Percentiles rank a stretch among this genome's conserved stretches.
Evolutionary conservation across 2,888 invertebrate species (phyloP).

Genomic region (Shargacucullia verbasci): DNA sequence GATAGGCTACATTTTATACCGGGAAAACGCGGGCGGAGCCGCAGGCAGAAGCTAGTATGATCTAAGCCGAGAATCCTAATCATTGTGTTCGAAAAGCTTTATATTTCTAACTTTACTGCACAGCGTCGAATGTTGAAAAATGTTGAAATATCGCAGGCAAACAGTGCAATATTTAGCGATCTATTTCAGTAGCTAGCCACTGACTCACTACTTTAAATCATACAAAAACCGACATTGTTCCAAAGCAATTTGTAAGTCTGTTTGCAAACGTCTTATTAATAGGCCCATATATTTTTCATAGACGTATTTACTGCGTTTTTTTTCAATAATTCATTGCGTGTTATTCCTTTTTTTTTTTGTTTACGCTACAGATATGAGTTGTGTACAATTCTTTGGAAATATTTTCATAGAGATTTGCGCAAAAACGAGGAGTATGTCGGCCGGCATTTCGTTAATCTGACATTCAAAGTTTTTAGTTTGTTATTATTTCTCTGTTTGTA

Average conservation of each 20-base stretch:
- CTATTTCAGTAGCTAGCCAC: conserved; percentile 25
- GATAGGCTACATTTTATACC: too few species aligned
- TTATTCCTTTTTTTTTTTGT: conserved; percentile 19
- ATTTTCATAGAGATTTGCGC: not conserved
- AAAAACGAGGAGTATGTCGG: not conserved
- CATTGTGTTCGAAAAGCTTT: too few species aligned
- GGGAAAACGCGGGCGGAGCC: too few species aligned
- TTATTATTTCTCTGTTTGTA: too few species aligned
- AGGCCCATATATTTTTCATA: conserved; percentile 29
- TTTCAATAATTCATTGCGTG: conserved; percentile 21
- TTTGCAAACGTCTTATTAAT: conserved; percentile 42
- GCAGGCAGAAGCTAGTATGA: too few species aligned
- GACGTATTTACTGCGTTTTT: conserved; percentile 30
- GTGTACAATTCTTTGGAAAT: not conserved
- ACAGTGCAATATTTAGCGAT: conserved; percentile 2
- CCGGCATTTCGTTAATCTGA: too few species aligned
- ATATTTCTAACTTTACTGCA: too few species aligned
- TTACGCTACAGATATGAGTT: conserved; percentile 7
- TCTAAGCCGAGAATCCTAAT: too few species aligned
- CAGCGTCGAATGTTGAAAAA: conserved; percentile 2
- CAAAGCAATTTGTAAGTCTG: conserved; percentile 35
- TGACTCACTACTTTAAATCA: conserved; percentile 46
- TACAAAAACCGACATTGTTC: conserved; percentile 32
- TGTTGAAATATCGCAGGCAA: conserved; percentile 12
- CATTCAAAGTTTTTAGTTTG: too few species aligned